Percentiles rank a stretch among this genome's conserved stretches.
Evolutionary conservation across 2,113 vertebrate species (phyloP).

Genomic region (Neotragus pygmaeus): DNA sequence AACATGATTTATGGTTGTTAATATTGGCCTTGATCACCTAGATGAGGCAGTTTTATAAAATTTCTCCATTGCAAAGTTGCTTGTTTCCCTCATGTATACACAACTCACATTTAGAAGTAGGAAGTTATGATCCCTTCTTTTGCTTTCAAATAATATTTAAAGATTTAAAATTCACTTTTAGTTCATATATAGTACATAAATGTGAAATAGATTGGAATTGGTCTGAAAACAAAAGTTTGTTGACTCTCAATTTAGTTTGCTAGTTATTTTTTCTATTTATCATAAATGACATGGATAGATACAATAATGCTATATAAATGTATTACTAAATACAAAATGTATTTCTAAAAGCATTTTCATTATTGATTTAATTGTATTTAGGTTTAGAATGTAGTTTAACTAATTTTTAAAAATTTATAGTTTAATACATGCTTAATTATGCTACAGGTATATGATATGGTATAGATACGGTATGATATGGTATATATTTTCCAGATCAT

Average conservation of each 20-base stretch:
- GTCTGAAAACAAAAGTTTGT: background rate
- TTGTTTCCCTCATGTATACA: background rate
- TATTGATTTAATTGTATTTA: background rate
- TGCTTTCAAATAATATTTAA: background rate
- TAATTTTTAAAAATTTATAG: background rate
- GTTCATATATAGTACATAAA: background rate
- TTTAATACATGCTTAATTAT: background rate
- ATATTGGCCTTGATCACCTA: background rate
- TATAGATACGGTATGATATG: background rate
- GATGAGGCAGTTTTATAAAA: background rate
- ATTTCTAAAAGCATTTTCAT: background rate
- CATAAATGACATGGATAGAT: background rate
- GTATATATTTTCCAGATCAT: background rate
- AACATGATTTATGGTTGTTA: background rate
- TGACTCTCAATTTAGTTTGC: background rate
- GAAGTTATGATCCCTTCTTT: background rate
- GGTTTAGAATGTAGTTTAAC: background rate
- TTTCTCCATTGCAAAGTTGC: background rate
- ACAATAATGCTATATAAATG: background rate
- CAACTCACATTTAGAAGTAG: background rate
- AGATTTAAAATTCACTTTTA: background rate
- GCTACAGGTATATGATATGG: background rate
- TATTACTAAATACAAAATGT: background rate
- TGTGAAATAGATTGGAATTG: background rate
- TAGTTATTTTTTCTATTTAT: background rate